Percentiles rank a stretch among this genome's conserved stretches.
These are phyloP conservation scores for Eulemur rubriventer DNA, from an alignment of 2,797 vertebrate genomes.

Conservation along the genomic window DNA sequence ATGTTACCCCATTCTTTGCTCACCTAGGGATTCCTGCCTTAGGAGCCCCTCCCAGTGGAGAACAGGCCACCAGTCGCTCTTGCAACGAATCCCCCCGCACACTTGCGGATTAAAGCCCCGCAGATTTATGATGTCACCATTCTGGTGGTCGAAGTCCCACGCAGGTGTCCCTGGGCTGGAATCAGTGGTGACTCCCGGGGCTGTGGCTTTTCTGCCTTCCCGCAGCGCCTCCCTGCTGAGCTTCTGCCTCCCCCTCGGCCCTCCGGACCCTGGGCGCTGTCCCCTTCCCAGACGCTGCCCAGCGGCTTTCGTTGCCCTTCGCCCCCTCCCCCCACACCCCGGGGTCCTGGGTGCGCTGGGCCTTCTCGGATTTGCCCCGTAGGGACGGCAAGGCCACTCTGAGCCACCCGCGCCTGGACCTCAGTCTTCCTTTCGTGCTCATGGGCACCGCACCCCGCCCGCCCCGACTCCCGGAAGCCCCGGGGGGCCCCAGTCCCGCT, in stretches of 20 bases:
- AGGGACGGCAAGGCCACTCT: accelerated
- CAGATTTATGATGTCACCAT: background rate
- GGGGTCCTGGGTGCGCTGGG: background rate
- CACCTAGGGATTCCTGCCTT: too few species aligned
- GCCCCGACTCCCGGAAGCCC: accelerated
- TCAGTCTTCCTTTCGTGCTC: too few species aligned
- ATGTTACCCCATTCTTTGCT: accelerated
- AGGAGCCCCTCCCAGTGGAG: accelerated
- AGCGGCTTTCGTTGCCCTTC: background rate
- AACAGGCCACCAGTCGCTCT: background rate
- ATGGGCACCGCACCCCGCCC: accelerated
- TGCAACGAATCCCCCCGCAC: background rate
- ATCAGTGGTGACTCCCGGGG: too few species aligned
- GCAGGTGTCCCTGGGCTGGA: background rate
- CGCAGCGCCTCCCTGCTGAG: too few species aligned
- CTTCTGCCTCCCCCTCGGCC: too few species aligned
- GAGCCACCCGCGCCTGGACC: background rate
- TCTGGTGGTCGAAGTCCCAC: background rate
- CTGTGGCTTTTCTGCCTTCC: too few species aligned
- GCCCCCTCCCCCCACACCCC: background rate
- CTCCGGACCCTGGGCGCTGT: too few species aligned
- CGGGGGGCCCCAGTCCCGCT: accelerated
- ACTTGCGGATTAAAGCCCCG: background rate
- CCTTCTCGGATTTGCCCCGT: background rate
- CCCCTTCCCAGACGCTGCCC: too few species aligned